Evolutionary conservation across 92 coral and sea anemone genomes (phyloP), one percentile per base, ranked within the genome.

Genomic region (Desmophyllum pertusum): DNA sequence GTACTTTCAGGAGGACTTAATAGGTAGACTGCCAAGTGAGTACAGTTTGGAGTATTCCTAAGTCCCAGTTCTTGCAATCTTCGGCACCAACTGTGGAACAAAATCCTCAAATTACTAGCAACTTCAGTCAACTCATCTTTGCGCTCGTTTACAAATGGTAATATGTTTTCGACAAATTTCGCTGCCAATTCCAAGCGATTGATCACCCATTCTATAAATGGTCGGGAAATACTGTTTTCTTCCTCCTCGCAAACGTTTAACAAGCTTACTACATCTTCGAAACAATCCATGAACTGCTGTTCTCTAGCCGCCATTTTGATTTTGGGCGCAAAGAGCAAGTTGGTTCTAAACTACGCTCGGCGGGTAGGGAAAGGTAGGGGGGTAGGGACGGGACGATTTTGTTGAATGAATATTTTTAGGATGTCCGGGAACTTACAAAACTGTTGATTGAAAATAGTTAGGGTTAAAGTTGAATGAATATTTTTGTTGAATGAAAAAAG

Each of bases 41-140:
- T 90, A 69, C 91, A 88, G 67, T 81, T 68, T 83, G 89, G 88
- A 74, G 81, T 87, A 64, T 42, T 36, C 48, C 88, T 87, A 40
- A 76, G 93, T 76, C 72, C 91, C 46, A 81, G 76, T 51, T 87
- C 89, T 79, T 84, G 86, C 33, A 88, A 70, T 88, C 84, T 91
- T 50, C 94, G 83, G 63, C 91, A 91, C 94, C 91, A 90, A 48
- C 79, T 81, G 75, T 83, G 89, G 43, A 63, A 86, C 66, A 36
- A 31, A 51, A 50, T 27, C 43, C 79, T 51, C 37, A 75, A 75
- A 33, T 51, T 75, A 4, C 7, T 21, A 75, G 66, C 79, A 51
- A 53, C 91, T 69, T 87, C 87, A 78, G 64, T 53, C 73, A 91
- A 48, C 48, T 83, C 88, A 55, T 30, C 81, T 83, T 87, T 83